Conservation (phyloP, 2,113 vertebrate species). For the Xenus cinereus region DNA sequence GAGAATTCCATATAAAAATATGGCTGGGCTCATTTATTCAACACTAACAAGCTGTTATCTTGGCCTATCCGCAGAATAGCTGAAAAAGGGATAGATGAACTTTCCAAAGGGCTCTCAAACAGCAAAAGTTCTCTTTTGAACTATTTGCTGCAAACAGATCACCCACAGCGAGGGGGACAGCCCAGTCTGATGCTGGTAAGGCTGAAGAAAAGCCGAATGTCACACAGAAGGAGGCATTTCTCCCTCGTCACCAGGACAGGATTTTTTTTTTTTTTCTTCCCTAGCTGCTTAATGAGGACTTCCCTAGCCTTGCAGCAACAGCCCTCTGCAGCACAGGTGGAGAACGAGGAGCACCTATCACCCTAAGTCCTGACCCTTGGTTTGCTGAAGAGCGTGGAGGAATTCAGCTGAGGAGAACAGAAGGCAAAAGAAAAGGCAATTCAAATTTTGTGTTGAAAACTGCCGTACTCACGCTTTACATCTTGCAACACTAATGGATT, state of each 20-base stretch:
- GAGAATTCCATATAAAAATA: conserved; percentile 22
- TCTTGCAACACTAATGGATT: not conserved
- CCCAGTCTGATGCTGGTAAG: not conserved
- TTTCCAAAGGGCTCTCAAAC: not conserved
- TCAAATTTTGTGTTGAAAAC: not conserved
- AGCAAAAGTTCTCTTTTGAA: not conserved
- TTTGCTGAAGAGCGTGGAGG: not conserved
- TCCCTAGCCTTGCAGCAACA: not conserved
- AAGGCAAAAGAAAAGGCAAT: not conserved
- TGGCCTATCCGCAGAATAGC: not conserved
- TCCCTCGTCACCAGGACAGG: not conserved
- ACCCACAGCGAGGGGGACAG: not conserved
- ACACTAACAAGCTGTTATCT: conserved; percentile 34
- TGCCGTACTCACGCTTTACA: not conserved
- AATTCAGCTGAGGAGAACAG: not conserved
- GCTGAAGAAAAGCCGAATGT: not conserved
- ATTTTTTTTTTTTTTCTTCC: not conserved
- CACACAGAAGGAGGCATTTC: not conserved
- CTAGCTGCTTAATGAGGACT: not conserved
- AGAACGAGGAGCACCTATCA: not conserved
- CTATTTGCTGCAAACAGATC: not conserved
- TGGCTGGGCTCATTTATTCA: conserved; percentile 2
- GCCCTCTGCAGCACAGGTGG: not conserved
- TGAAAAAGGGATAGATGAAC: not conserved
- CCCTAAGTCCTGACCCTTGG: not conserved